phyloP scores from a whole-genome alignment of 2,888 invertebrate species.

The Paralinhomoeus sp. region DNA sequence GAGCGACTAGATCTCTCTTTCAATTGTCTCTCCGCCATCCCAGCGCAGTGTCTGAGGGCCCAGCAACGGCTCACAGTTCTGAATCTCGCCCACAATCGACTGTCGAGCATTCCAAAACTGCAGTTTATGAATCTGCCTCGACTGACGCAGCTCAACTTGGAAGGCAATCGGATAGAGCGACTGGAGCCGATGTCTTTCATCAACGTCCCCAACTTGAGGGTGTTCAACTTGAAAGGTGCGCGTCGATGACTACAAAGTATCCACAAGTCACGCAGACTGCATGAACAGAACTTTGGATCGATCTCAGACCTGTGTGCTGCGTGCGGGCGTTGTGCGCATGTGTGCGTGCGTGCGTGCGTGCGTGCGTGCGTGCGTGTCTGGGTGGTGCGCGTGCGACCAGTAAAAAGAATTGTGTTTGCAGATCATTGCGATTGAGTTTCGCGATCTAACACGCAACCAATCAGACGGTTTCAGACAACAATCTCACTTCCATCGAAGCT shows the following conservation, averaged over 20 bases:
- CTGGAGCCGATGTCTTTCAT: constrained; percentile 46
- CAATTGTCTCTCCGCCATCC: constrained; percentile 55
- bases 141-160: constrained; percentile 39
- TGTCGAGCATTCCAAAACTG: constrained; percentile 31
- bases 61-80: constrained; percentile 47
- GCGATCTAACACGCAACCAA: too few species aligned
- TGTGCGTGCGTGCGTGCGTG: too few species aligned
- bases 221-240: constrained; percentile 48
- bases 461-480: constrained; percentile 34
- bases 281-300: too few species aligned
- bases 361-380: too few species aligned
- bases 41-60: constrained; percentile 53
- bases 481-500: constrained; percentile 52
- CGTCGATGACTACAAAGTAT: too few species aligned
- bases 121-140: constrained; percentile 54
- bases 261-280: too few species aligned
- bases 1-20: constrained; percentile 54
- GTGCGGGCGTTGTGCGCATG: too few species aligned
- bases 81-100: constrained; percentile 39
- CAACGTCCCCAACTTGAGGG: constrained; percentile 43
- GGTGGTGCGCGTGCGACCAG: too few species aligned
- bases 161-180: too few species aligned
- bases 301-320: too few species aligned
- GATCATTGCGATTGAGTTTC: too few species aligned
- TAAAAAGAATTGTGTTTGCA: too few species aligned